Conservation (phyloP, 2,797 vertebrate species). For the Pangasius macronema region DNA sequence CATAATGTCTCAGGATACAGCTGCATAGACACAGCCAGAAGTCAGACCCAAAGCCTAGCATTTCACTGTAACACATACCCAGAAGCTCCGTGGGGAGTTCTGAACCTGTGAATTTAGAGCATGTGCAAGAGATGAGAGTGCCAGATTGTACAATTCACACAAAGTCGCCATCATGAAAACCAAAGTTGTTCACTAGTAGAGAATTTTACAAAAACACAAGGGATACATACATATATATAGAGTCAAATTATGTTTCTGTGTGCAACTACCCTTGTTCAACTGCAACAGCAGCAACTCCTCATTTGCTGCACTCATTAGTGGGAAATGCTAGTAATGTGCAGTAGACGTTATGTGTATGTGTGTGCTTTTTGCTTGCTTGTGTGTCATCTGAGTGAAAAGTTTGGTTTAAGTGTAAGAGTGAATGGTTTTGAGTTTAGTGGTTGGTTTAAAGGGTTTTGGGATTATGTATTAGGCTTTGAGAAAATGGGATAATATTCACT, state of each 20-base stretch:
- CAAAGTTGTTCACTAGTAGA: not conserved
- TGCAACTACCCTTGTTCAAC: not conserved
- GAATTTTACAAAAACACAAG: not conserved
- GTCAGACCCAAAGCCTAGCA: not conserved
- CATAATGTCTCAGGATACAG: constrained; percentile 57
- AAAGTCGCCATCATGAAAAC: not conserved
- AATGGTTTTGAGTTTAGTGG: not conserved
- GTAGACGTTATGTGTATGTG: not conserved
- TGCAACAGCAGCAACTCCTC: not conserved
- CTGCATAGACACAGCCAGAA: constrained; percentile 60
- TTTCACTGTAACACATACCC: constrained; percentile 4
- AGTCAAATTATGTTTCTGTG: not conserved
- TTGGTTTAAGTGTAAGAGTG: not conserved
- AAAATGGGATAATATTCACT: not conserved
- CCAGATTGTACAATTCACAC: not conserved
- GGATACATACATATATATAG: not conserved
- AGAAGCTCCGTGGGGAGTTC: not conserved
- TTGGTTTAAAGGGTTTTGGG: not conserved
- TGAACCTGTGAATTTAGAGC: not conserved
- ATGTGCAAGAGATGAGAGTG: not conserved
- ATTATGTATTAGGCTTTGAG: not conserved
- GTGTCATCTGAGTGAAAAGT: not conserved
- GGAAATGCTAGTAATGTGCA: not conserved
- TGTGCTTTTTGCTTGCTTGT: not conserved
- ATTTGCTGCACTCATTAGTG: not conserved